Evolutionary conservation across 2,888 invertebrate genomes (phyloP).

Genomic region (Amblyjoppa proteus): DNA sequence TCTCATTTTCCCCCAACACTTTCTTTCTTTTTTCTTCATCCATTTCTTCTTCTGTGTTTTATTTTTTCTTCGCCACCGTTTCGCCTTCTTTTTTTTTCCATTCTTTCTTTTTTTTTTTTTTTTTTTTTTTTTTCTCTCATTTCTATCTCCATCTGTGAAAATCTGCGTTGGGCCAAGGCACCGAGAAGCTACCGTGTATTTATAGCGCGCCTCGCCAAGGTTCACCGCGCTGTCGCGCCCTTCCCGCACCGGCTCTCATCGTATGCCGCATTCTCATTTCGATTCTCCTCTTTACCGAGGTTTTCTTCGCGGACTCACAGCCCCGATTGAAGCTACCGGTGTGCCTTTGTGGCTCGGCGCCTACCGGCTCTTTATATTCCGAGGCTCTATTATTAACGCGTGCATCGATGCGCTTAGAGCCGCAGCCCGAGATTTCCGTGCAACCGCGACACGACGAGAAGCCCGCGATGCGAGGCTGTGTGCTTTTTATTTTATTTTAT

Average conservation of each 20-base stretch:
- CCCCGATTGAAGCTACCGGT: slow-evolving; percentile 75
- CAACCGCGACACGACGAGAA: slow-evolving; percentile 13
- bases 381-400: slow-evolving; percentile 79
- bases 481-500: slow-evolving; percentile 24
- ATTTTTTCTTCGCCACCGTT: slow-evolving; percentile 34
- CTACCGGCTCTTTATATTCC: slow-evolving; percentile 78
- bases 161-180: slow-evolving; percentile 50
- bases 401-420: slow-evolving; percentile 76
- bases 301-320: slow-evolving; percentile 69
- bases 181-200: slow-evolving; percentile 45
- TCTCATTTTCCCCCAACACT: slow-evolving; percentile 45
- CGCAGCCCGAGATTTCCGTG: slow-evolving; percentile 28
- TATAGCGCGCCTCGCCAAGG: slow-evolving; percentile 23
- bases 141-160: slow-evolving; percentile 61
- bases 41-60: slow-evolving; percentile 54
- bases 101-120: no score
- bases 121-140: slow-evolving; percentile 49
- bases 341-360: slow-evolving; percentile 81
- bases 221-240: slow-evolving; percentile 50
- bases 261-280: slow-evolving; percentile 77
- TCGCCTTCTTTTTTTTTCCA: no score
- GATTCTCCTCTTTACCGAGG: slow-evolving; percentile 75
- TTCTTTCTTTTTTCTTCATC: slow-evolving; percentile 36
- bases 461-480: not conserved
- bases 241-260: slow-evolving; percentile 47